Base-by-base conservation (phyloP, 2,888 invertebrate species). In the Sabellastarte sp. region DNA sequence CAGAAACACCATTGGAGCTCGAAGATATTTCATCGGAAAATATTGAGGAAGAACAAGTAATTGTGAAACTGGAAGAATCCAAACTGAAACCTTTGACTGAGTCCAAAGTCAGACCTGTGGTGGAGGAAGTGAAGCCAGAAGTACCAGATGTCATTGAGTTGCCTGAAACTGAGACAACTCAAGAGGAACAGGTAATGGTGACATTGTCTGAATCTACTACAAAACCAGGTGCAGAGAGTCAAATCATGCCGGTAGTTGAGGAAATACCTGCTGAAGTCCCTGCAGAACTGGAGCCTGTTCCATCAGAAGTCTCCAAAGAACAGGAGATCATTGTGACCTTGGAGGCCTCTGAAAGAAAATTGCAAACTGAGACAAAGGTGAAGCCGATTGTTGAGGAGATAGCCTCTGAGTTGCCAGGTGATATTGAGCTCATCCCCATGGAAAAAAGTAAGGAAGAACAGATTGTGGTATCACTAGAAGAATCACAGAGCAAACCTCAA, bases 381-480 rank as follows among this genome's bases (percentile, higher is more conserved):
- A 58, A 52, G 15, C 15, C 55, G 1, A 50, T 32, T 2, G 63
- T 61, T 26, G 50, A n/a, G 28, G 15, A 56, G 59, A 32, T 53
- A 1, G 31, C 24, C 3, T 59, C 51, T 1, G 62, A 65, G 20
- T 50, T 60, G 31, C 50, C 32, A 20, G 31, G 5, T 2, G 31
- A 57, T 10, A 3, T 57, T 5, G 5, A 30, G 32, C n/a, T 32
- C 24, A 57, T 32, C 61, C 26, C 24, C 4, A 53, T 61, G 24
- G 66, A 64, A 30, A 41, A 56, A 52, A 50, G 60, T 53, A 53
- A 59, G 3, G 53, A 59, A 41, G 60, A 63, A 15, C 52, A 30
- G 2, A 31, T 63, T 29, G 33, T 32, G 52, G 63, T 41, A 15
- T 56, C 29, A 30, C 20, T 57, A 32, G 30, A 29, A 30, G 30